Percentiles rank a stretch among this genome's conserved stretches.
phyloP scores from a whole-genome alignment of 2,113 vertebrate genomes.

The Aix galericulata region DNA sequence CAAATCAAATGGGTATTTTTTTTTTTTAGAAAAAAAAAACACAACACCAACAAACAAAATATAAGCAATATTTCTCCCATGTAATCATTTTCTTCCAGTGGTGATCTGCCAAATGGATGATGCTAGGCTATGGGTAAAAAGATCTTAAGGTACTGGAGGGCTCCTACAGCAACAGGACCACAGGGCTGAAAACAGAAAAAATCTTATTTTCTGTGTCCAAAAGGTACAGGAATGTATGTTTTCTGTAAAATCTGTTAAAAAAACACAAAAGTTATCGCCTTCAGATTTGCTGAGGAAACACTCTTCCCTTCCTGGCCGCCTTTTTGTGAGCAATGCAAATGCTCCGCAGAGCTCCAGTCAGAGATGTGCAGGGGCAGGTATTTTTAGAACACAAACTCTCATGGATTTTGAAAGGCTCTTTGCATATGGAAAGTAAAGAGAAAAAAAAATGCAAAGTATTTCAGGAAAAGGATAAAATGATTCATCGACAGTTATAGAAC shows the following conservation, averaged over 20 bases:
- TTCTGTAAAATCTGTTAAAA: neutral
- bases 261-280: neutral
- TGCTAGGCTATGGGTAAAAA: neutral
- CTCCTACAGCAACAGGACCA: neutral
- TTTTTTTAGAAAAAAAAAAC: neutral
- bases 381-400: constrained; percentile 55
- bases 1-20: neutral
- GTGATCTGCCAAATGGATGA: neutral
- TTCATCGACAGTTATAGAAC: neutral
- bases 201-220: neutral
- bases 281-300: constrained; percentile 24
- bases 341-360: constrained; percentile 38
- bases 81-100: neutral
- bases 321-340: constrained; percentile 38
- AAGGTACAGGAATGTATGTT: neutral
- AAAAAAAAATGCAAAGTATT: constrained; percentile 35
- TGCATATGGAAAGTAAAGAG: constrained; percentile 53
- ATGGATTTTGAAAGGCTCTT: constrained; percentile 59
- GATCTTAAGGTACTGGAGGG: neutral
- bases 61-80: neutral
- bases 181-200: neutral
- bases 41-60: neutral
- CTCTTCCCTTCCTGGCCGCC: neutral
- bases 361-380: constrained; percentile 3
- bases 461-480: constrained; percentile 53